Conservation (phyloP, 2,797 vertebrate species). For the Spizella passerina region DNA sequence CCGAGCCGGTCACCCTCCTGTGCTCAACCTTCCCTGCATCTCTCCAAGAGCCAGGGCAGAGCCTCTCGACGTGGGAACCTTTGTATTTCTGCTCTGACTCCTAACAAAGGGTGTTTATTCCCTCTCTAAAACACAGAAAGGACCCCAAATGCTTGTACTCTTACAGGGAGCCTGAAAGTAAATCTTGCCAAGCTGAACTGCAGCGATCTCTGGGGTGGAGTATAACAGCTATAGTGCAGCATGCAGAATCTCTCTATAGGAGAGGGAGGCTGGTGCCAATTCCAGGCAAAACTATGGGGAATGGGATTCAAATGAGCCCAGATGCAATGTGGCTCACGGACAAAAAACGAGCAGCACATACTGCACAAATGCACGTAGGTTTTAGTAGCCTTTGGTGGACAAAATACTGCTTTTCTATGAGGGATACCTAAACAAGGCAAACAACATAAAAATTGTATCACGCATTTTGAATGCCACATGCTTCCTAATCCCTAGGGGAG, state of each 20-base stretch:
- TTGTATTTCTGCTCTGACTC: not conserved
- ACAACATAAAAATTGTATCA: not conserved
- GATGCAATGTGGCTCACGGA: not conserved
- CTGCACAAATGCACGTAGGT: not conserved
- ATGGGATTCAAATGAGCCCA: constrained; percentile 7
- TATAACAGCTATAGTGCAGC: not conserved
- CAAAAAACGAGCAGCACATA: not conserved
- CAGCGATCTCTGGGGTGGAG: not conserved
- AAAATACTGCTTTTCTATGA: constrained; percentile 16
- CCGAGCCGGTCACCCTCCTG: accelerated
- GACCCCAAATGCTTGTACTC: not conserved
- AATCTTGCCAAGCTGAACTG: not conserved
- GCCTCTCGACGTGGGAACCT: not conserved
- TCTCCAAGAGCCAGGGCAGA: not conserved
- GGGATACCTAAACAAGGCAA: not conserved
- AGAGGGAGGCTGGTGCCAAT: not conserved
- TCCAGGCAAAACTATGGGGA: not conserved
- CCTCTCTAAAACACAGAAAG: not conserved
- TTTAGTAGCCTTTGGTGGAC: constrained; percentile 30
- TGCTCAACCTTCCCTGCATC: not conserved
- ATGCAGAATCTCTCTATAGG: not conserved
- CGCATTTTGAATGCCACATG: not conserved
- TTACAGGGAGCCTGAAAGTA: not conserved
- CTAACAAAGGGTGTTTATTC: not conserved
- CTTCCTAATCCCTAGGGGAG: not conserved